Conservation (phyloP, 2,888 invertebrate genomes). For the Conistra vaccinii region DNA sequence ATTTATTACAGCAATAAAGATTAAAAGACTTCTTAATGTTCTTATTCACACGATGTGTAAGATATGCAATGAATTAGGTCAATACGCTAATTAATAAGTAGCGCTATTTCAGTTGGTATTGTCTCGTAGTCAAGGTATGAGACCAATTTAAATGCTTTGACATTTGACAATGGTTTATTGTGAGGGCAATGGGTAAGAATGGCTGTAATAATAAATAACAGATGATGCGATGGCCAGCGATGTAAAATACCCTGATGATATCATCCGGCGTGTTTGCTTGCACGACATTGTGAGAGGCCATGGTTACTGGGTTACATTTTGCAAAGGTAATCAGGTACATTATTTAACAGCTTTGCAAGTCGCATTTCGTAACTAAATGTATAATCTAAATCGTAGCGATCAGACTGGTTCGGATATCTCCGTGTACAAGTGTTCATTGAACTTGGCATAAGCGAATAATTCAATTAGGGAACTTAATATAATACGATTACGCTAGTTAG, state of each 20-base stretch:
- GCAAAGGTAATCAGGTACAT: conserved; percentile 74
- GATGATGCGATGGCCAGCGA: conserved; percentile 74
- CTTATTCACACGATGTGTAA: conserved; percentile 53
- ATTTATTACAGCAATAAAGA: conserved; percentile 53
- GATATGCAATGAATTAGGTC: conserved; percentile 60
- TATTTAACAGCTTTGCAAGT: conserved; percentile 60
- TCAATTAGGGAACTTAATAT: conserved; percentile 64
- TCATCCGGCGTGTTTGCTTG: conserved; percentile 73
- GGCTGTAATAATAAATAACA: conserved; percentile 65
- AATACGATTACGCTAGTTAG: conserved; percentile 63
- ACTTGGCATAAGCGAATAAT: conserved; percentile 64
- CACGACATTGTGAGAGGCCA: conserved; percentile 70
- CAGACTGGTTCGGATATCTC: conserved; percentile 53
- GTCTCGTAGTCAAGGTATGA: conserved; percentile 57
- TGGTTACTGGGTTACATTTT: conserved; percentile 71
- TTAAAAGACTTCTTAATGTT: conserved; percentile 45
- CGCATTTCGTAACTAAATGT: conserved; percentile 43
- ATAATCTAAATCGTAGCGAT: conserved; percentile 36
- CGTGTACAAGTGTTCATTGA: conserved; percentile 61
- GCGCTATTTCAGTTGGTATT: conserved; percentile 53
- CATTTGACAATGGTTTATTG: conserved; percentile 64
- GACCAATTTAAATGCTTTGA: conserved; percentile 57
- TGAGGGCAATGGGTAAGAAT: conserved; percentile 51
- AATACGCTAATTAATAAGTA: conserved; percentile 57
- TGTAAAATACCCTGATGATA: conserved; percentile 76